Evolutionary conservation across 2,797 vertebrate species (phyloP), one percentile per base, ranked within the genome.

Genomic region (Sebastolobus alascanus): DNA sequence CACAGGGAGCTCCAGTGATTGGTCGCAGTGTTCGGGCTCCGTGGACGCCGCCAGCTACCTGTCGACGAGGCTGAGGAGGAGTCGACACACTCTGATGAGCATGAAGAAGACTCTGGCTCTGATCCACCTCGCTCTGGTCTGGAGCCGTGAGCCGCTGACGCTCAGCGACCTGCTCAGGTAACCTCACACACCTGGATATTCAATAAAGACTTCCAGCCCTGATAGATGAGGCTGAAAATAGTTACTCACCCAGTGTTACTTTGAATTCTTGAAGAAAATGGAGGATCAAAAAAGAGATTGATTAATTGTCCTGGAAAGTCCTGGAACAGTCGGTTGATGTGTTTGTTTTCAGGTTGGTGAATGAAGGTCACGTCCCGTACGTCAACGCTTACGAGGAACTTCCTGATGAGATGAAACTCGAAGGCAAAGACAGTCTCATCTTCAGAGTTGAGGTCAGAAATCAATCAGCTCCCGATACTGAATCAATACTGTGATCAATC

Each of bases 81-180:
- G 59, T 0, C 25, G 58, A 1, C 29, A 37, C 0, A 8, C 90
- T 25, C 93, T 89, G 84, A 96, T 99, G 97, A 96, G 82, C 0
- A 95, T 99, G 96, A 96, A 90, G 5, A 94, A 94, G 90, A 99
- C 97, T 0, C 92, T 99, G 68, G 97, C 97, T 0, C 94, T 99
- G 90, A 96, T 97, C 87, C 95, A 96, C 77, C 90, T 99, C 82
- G 96, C 97, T 0, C 91, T 99, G 69, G 91, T 97, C 7, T 99
- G 98, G 98, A 83, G 95, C 85, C 94, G 95, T 4, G 97, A 98
- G 84, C 87, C 96, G 0, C 82, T 99, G 40, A 97, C 97, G 0
- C 92, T 99, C 65, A 95, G 96, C 4, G 97, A 99, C 85, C 95
- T 99, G 71, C 93, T 6, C 61, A 35, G 61, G 55, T 99, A 85